Conservation (phyloP, 64 coral and sea anemone species). For the Actinia equina region DNA sequence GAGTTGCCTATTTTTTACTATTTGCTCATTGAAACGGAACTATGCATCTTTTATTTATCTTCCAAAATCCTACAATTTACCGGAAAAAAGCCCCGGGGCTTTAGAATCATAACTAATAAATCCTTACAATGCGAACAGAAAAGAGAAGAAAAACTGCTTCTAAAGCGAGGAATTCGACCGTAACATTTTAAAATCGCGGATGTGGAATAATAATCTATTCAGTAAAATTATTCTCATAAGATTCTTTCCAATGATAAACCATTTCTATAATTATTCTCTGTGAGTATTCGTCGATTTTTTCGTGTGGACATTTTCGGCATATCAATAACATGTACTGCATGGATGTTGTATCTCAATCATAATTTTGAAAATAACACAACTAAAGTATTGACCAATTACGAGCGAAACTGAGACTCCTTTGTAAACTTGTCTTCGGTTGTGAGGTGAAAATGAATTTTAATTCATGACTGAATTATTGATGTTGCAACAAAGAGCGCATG, state of each 20-base stretch:
- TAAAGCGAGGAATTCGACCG: neutral
- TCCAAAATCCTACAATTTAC: neutral
- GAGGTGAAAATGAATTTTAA: slow-evolving; percentile 29
- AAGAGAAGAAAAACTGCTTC: neutral
- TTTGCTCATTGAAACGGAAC: neutral
- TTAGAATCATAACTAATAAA: too few relatives aligned
- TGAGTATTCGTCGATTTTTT: neutral
- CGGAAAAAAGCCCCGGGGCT: neutral
- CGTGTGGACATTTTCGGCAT: neutral
- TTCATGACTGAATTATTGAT: slow-evolving; percentile 14
- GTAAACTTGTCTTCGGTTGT: neutral
- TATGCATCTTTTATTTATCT: neutral
- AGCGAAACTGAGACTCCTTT: neutral
- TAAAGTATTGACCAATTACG: neutral
- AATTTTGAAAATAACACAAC: neutral
- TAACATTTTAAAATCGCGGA: too few relatives aligned
- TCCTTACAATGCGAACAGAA: neutral
- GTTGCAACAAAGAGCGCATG: slow-evolving; percentile 12
- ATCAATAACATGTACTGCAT: neutral
- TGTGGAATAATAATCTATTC: too few relatives aligned
- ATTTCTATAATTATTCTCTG: too few relatives aligned
- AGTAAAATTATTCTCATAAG: neutral
- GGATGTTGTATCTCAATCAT: neutral
- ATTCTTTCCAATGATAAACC: neutral
- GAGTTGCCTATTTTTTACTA: neutral